Evolutionary conservation across 2,888 invertebrate species (phyloP), one percentile per base, ranked within the genome.

Genomic region (Dicyrtoma fusca): DNA sequence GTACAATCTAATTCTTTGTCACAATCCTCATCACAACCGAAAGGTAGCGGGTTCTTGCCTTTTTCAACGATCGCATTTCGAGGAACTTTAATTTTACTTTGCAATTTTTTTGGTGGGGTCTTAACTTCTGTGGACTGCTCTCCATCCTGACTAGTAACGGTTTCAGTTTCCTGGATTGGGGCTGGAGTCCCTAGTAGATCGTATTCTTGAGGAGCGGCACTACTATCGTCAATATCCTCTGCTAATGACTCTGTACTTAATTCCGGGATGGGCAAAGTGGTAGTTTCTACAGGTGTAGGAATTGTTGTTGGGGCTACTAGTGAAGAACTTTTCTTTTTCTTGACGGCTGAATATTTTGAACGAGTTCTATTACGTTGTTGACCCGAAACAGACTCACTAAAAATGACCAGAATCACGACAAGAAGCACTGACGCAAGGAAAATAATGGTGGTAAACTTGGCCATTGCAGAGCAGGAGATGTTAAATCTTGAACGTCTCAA

Each of bases 1-100:
- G 71, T 34, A 47, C 80, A 80, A 0, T 78, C 72, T 0, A 34
- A 34, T 74, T 66, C 70, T 51, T 53, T 51, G 49, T 77, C 76
- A 69, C 80, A 80, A 53, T 74, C 76, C 1, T 72, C 66, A n/a
- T 71, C 53, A 55, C 71, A 71, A 10, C 57, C 63, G 11, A 53
- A 21, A 8, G 51, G 14, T n/a, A n/a, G n/a, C n/a, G n/a, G n/a
- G n/a, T n/a, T n/a, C 8, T 34, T 34, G 34, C 34, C 34, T 34
- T 34, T 34, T 5, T 14, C 45, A 21, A 21, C 72, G 74, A 69
- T 74, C 77, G 49, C 70, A 74, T 51, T 64, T 71, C 4, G 74
- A 64, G 26, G 21, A 8, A 55, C 23, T 14, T 17, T 25, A 19
- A 49, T 51, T 49, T 65, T 65, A 21, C 25, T 11, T 42, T 14